Evolutionary conservation across 2,888 invertebrate species (phyloP).

Genomic region (Agapostemon virescens): DNA sequence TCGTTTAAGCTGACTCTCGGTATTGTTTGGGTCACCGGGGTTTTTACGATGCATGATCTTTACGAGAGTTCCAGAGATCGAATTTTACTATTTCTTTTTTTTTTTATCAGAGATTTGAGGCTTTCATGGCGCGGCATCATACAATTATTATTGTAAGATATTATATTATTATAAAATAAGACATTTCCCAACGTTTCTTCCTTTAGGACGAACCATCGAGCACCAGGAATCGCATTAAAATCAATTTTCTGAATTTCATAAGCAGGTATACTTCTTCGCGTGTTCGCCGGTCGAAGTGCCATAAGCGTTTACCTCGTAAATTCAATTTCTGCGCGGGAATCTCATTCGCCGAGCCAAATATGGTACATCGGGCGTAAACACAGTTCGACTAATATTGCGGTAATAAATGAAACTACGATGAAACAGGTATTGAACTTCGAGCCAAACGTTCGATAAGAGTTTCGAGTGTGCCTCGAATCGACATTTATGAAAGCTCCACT

Average conservation of each 20-base stretch:
- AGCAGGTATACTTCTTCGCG: not conserved
- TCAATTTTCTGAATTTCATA: not conserved
- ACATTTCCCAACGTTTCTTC: too few relatives aligned
- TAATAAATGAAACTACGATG: conserved; percentile 34
- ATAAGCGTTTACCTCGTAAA: not conserved
- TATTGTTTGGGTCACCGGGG: not conserved
- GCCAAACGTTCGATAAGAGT: not conserved
- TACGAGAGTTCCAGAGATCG: not conserved
- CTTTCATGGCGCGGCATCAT: too few relatives aligned
- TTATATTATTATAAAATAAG: too few relatives aligned
- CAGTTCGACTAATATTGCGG: conserved; percentile 2
- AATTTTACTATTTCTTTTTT: not conserved
- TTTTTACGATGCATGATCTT: not conserved
- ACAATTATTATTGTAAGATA: too few relatives aligned
- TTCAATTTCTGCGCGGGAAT: not conserved
- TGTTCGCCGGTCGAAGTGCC: not conserved
- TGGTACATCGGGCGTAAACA: not conserved
- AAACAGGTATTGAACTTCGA: conserved; percentile 29
- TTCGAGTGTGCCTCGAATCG: not conserved
- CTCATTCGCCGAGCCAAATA: not conserved
- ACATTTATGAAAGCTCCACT: conserved; percentile 28
- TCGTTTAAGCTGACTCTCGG: not conserved
- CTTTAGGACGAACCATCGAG: too few relatives aligned
- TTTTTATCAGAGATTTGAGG: too few relatives aligned
- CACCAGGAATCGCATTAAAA: not conserved